Evolutionary conservation across 2,797 vertebrate genomes (phyloP), one percentile per base, ranked within the genome.

Genomic region (Chaunax sp.): DNA sequence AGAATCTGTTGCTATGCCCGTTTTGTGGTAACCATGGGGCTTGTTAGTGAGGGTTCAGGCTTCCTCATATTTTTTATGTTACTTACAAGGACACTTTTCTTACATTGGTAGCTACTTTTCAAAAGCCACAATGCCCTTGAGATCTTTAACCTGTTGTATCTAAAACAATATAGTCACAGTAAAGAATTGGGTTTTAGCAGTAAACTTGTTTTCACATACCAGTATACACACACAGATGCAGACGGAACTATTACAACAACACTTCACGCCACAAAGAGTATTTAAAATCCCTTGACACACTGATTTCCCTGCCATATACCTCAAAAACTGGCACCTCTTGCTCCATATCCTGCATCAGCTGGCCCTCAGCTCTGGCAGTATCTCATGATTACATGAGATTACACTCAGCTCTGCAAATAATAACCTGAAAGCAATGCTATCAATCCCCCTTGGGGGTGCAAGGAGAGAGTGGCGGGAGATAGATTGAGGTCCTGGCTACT

Each of bases 321-420:
- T 51, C 67, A 64, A 56, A 78, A 87, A 81, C 75, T 90, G 84
- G 82, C 84, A 73, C 73, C 64, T 69, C 69, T 54, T 83, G 72
- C 80, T 87, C 75, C 74, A 69, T 60, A 77, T 75, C 60, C 75
- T 74, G 76, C 73, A 82, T 89, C 74, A 81, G 70, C 77, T 78
- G 81, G 81, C 69, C 86, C 75, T 80, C 43, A 41, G 71, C 75
- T 74, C 72, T 54, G 79, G 72, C 82, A 87, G 83, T 80, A 63
- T 68, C 80, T 85, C 83, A 78, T 87, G 72, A 84, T 87, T 85
- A 72, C 72, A 82, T n/a, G 35, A 81, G 78, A 84, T 85, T 85
- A 81, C 55, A 83, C 67, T 64, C 68, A 64, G 77, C 79, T 74
- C 81, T 70, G 78, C 64, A 84, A 83, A 83, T 82, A 74, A 89